phyloP scores from a whole-genome alignment of 1,140 invertebrate species.

The Homalodisca vitripennis region DNA sequence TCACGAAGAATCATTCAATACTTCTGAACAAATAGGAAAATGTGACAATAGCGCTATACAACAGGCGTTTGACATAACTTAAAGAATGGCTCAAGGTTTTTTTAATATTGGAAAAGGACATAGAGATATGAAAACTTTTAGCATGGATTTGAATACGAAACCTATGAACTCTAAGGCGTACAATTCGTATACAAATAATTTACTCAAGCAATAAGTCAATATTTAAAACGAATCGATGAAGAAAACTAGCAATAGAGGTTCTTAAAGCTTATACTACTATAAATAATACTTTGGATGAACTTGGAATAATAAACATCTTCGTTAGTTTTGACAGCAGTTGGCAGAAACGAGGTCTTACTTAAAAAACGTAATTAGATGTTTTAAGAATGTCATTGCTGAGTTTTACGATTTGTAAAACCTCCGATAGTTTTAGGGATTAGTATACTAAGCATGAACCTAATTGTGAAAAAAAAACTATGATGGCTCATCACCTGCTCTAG shows the following conservation, averaged over 20 bases:
- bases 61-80: slow-evolving; percentile 1
- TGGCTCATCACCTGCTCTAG: slow-evolving; percentile 32
- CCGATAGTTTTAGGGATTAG: slow-evolving; percentile 19
- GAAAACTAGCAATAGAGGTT: not conserved
- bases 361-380: slow-evolving; percentile 28
- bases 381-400: slow-evolving; percentile 21
- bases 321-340: slow-evolving; percentile 32
- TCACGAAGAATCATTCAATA: no score
- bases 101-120: slow-evolving; percentile 4
- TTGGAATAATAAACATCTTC: not conserved
- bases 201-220: not conserved
- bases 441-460: slow-evolving; percentile 4
- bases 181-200: not conserved
- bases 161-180: not conserved
- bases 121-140: slow-evolving; percentile 7
- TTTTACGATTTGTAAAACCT: slow-evolving; percentile 9
- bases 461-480: slow-evolving; percentile 28
- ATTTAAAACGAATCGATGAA: not conserved
- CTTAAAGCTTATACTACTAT: not conserved
- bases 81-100: slow-evolving; percentile 10
- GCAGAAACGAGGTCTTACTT: slow-evolving; percentile 34
- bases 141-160: not conserved
- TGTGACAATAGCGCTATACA: not conserved
- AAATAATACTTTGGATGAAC: slow-evolving; percentile 15
- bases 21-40: not conserved